Conservation (phyloP, 2,888 invertebrate species). For the Aradus depressus region DNA sequence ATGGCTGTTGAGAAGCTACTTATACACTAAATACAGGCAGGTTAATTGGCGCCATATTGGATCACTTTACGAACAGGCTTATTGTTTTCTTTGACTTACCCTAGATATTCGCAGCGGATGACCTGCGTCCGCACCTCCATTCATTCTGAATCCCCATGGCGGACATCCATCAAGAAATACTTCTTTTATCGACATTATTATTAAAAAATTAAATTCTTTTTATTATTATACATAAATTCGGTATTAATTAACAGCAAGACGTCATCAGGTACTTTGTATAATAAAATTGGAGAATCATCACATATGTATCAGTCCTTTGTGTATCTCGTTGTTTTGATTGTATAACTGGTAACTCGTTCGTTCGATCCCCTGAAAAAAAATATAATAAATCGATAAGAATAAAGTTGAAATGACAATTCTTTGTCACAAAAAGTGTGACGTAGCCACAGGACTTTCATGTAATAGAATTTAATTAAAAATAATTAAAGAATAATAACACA, state of each 20-base stretch:
- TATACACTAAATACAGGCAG: too few species aligned
- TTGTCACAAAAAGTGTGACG: too few species aligned
- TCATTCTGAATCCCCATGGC: constrained; percentile 84
- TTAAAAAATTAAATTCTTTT: neutral
- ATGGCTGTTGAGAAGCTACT: too few species aligned
- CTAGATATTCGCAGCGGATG: constrained; percentile 68
- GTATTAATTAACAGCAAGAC: too few species aligned
- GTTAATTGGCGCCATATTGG: too few species aligned
- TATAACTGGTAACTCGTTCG: constrained; percentile 17
- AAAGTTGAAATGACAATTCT: too few species aligned
- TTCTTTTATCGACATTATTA: constrained; percentile 53
- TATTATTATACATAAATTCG: constrained; percentile 10
- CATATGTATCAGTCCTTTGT: constrained; percentile 11
- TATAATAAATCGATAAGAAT: too few species aligned
- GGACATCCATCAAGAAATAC: constrained; percentile 69
- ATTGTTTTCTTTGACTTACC: constrained; percentile 53
- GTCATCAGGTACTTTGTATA: constrained; percentile 17
- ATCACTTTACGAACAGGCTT: too few species aligned
- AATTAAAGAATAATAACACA: neutral
- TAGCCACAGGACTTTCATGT: too few species aligned
- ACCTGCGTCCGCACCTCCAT: constrained; percentile 68
- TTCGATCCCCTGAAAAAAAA: constrained; percentile 9
- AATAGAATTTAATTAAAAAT: neutral
- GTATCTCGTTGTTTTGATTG: constrained; percentile 7
- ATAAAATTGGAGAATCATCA: constrained; percentile 7